These are phyloP conservation scores for Cheilosia scutellata DNA, from an alignment of 2,888 invertebrate genomes.

Conservation along the genomic window DNA sequence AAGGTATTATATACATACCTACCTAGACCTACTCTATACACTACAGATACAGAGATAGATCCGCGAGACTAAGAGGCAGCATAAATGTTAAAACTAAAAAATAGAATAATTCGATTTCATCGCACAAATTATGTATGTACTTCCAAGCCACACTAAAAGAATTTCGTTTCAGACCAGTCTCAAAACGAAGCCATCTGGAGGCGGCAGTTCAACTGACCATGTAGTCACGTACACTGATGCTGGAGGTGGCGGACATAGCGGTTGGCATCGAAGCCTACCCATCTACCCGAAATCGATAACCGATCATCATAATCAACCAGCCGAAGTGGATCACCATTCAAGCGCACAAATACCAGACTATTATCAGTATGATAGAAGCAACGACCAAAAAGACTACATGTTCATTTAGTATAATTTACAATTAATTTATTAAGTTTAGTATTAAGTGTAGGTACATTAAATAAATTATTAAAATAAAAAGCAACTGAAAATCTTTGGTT, in stretches of 20 bases:
- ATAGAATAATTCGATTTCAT: neutral
- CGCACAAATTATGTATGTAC: neutral
- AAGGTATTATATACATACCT: too few species aligned
- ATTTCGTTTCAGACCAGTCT: conserved; percentile 85
- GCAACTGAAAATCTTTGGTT: conserved; percentile 79
- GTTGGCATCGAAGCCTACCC: conserved; percentile 83
- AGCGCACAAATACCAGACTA: conserved; percentile 47
- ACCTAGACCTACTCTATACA: too few species aligned
- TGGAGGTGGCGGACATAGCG: conserved; percentile 79
- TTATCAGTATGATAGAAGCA: conserved; percentile 40
- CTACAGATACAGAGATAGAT: too few species aligned
- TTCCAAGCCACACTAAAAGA: conserved; percentile 50
- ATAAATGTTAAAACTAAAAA: neutral
- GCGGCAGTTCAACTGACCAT: conserved; percentile 83
- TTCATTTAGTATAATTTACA: conserved; percentile 58
- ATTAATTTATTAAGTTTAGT: conserved; percentile 66
- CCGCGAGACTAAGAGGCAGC: too few species aligned
- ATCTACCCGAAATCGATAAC: neutral
- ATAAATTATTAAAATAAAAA: conserved; percentile 73
- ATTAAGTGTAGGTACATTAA: conserved; percentile 56
- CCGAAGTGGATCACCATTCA: conserved; percentile 41
- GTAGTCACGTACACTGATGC: conserved; percentile 85
- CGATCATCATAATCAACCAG: conserved; percentile 8
- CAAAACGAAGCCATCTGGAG: conserved; percentile 86
- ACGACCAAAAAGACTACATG: conserved; percentile 42